These are phyloP conservation scores for Carapus acus DNA, from an alignment of 2,797 vertebrate genomes.

Conservation along the genomic window DNA sequence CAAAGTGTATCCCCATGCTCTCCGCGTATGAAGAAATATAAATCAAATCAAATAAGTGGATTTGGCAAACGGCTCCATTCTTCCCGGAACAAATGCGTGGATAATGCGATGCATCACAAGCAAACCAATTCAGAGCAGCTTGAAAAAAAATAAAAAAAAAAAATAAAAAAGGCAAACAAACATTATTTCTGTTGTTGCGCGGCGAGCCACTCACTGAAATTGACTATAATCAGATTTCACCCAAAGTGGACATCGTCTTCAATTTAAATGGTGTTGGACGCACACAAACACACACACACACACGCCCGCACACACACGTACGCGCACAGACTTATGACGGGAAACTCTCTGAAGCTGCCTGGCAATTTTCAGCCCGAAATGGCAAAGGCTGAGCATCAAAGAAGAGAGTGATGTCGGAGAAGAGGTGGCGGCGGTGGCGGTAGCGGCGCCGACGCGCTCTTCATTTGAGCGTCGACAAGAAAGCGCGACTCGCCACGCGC, in stretches of 20 bases:
- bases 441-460: conserved; percentile 30
- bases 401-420: conserved; percentile 32
- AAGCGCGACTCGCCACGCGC: conserved; percentile 5
- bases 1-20: conserved; percentile 3
- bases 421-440: conserved; percentile 6
- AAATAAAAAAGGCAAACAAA: conserved; percentile 2
- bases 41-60: background rate
- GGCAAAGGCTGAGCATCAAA: conserved; percentile 36
- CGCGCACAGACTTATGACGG: conserved; percentile 22
- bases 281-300: conserved; percentile 4
- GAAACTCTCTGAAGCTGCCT: conserved; percentile 24
- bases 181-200: conserved; percentile 8
- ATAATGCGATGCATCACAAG: conserved; percentile 7
- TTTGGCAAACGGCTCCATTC: conserved; percentile 10
- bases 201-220: conserved; percentile 16
- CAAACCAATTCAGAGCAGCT: conserved; percentile 12
- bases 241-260: conserved; percentile 29
- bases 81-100: conserved; percentile 4
- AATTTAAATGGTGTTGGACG: conserved; percentile 19
- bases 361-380: conserved; percentile 19
- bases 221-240: conserved; percentile 26
- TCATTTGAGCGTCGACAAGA: conserved; percentile 32
- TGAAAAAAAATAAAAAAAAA: no score
- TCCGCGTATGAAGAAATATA: conserved; percentile 12
- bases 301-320: conserved; percentile 6